Percentiles rank a stretch among this genome's conserved stretches.
Conservation (phyloP, 2,888 invertebrate genomes). For the Ernsta delagoae region DNA sequence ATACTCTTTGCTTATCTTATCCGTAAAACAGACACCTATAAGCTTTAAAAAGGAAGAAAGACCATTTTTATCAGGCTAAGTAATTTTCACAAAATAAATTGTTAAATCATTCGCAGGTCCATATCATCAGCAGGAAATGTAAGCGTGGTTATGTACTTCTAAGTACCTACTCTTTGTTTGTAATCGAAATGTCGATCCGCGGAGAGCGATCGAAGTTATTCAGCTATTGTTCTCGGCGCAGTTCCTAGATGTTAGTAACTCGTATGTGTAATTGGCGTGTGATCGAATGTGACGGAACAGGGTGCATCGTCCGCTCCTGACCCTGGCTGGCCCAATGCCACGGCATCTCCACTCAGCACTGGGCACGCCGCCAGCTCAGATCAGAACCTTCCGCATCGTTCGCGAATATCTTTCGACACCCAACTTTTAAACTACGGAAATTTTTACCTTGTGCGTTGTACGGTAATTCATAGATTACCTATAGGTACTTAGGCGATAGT, state of each 20-base stretch:
- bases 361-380: constrained; percentile 68
- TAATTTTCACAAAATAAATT: constrained; percentile 9
- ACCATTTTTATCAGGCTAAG: constrained; percentile 21
- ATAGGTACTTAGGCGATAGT: too few relatives aligned
- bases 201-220: constrained; percentile 22
- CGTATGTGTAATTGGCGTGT: constrained; percentile 47
- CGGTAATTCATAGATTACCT: neutral
- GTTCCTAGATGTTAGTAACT: constrained; percentile 31
- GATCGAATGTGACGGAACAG: constrained; percentile 56
- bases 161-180: constrained; percentile 19
- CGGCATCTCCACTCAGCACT: constrained; percentile 60
- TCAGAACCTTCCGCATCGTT: constrained; percentile 77
- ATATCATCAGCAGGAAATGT: constrained; percentile 19
- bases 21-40: constrained; percentile 50
- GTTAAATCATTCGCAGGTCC: constrained; percentile 11
- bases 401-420: constrained; percentile 61
- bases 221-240: constrained; percentile 23
- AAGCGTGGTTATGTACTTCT: neutral
- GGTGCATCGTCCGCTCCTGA: constrained; percentile 82
- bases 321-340: constrained; percentile 84
- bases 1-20: constrained; percentile 70
- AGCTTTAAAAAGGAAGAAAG: constrained; percentile 54
- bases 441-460: constrained; percentile 33
- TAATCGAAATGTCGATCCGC: constrained; percentile 14
- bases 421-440: constrained; percentile 53